These are phyloP conservation scores for Bradypodion pumilum DNA, from an alignment of 2,797 vertebrate genomes.

Conservation along the genomic window DNA sequence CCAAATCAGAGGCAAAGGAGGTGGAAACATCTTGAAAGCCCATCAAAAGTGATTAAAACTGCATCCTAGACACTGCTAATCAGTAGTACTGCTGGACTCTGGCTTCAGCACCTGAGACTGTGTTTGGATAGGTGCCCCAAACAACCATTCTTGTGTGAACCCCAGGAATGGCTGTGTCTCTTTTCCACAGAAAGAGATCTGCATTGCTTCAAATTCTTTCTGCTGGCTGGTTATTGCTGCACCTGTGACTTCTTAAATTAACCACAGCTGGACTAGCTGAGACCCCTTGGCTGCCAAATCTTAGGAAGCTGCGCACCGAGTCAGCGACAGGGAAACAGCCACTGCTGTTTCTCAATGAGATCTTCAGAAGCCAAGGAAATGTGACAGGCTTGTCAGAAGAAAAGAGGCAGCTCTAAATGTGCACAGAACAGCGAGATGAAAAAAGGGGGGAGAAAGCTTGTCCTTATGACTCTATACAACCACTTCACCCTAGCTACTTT, in stretches of 20 bases:
- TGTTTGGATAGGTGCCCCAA: constrained; percentile 35
- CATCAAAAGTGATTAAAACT: constrained; percentile 1
- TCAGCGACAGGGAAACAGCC: constrained; percentile 19
- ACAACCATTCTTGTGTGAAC: not conserved
- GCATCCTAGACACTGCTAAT: constrained; percentile 18
- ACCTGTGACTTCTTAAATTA: constrained; percentile 65
- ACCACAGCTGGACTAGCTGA: constrained; percentile 54
- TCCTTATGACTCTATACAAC: not conserved
- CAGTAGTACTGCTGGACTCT: constrained; percentile 20
- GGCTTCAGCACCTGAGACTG: constrained; percentile 21
- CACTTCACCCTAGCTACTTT: not conserved
- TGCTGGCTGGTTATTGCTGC: constrained; percentile 63
- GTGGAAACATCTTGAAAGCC: not conserved
- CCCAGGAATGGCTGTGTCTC: constrained; percentile 30
- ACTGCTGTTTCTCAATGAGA: not conserved
- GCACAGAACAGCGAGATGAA: no score
- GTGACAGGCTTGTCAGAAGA: not conserved
- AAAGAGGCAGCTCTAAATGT: constrained; percentile 4
- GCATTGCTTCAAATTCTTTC: constrained; percentile 44
- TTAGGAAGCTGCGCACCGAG: constrained; percentile 22
- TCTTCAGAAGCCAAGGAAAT: constrained; percentile 18
- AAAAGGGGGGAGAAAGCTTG: not conserved
- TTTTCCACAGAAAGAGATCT: constrained; percentile 24
- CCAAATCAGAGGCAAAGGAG: not conserved
- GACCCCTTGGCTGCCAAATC: constrained; percentile 30